Conservation (phyloP, 1,140 invertebrate genomes). For the Macrocentrus cingulum region DNA sequence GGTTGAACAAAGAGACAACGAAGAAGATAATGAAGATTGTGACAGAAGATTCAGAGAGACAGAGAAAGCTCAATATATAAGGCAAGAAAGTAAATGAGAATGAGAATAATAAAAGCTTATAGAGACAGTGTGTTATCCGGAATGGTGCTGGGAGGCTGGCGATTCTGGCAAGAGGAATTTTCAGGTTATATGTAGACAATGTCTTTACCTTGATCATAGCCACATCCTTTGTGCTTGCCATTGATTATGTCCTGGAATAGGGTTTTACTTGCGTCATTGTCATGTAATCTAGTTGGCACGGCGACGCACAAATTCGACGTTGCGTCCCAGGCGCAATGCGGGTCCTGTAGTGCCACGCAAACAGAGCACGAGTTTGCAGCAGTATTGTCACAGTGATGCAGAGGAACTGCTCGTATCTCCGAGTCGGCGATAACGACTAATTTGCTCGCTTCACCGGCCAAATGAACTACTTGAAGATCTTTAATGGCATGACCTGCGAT, state of each 20-base stretch:
- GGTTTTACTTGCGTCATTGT: conserved; percentile 64
- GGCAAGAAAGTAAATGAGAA: not conserved
- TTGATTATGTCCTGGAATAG: conserved; percentile 74
- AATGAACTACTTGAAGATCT: conserved; percentile 54
- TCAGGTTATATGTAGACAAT: conserved; percentile 1
- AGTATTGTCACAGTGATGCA: conserved; percentile 77
- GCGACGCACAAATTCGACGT: conserved; percentile 74
- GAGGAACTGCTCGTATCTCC: conserved; percentile 80
- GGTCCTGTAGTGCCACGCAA: conserved; percentile 92
- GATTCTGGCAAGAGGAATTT: conserved; percentile 26
- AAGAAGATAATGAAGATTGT: not conserved
- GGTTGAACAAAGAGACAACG: not conserved
- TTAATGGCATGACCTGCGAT: conserved; percentile 51
- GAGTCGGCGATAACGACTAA: conserved; percentile 89
- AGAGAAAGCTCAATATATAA: conserved; percentile 1
- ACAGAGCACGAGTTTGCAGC: conserved; percentile 67
- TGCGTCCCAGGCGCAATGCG: conserved; percentile 95
- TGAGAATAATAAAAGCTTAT: not conserved
- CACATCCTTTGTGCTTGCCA: conserved; percentile 70
- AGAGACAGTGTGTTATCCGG: conserved; percentile 9
- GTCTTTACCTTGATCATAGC: conserved; percentile 57
- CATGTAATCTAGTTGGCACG: conserved; percentile 67
- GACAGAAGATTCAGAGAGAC: not conserved
- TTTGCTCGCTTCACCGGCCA: conserved; percentile 63
- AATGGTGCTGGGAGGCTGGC: conserved; percentile 32